These are phyloP conservation scores for Dicerorhinus sumatrensis DNA, from an alignment of 2,113 vertebrate species.

Conservation along the genomic window DNA sequence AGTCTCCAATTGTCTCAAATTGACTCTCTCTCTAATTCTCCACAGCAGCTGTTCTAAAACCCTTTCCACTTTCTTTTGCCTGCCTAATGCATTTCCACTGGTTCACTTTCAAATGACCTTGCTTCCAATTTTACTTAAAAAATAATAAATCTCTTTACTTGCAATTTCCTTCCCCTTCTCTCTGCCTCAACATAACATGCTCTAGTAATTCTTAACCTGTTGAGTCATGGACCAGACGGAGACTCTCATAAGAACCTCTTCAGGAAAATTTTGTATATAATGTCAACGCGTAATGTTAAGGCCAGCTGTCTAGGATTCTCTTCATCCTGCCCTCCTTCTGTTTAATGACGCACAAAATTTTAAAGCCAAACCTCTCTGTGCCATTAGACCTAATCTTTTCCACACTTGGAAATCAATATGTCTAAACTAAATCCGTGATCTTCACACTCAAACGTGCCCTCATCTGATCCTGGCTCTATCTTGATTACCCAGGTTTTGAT, in stretches of 20 bases:
- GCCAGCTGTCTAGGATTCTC: neutral
- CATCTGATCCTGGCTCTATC: too few relatives aligned
- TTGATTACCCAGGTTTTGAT: neutral
- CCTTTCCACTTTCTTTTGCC: neutral
- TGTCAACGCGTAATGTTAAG: neutral
- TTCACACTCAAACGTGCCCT: accelerated
- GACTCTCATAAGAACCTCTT: neutral
- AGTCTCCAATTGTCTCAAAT: neutral
- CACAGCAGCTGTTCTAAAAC: neutral
- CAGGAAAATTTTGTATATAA: neutral
- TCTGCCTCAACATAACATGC: neutral
- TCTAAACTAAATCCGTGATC: neutral
- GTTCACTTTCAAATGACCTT: neutral
- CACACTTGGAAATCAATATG: neutral
- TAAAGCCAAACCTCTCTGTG: neutral
- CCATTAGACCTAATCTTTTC: too few relatives aligned
- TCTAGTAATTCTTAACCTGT: neutral
- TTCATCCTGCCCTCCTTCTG: neutral
- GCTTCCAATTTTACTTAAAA: neutral
- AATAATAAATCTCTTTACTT: neutral
- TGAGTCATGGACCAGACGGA: neutral
- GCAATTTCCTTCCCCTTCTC: neutral
- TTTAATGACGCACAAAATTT: neutral
- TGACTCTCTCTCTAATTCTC: neutral
- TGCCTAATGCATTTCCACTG: neutral